Evolutionary conservation across 1,140 invertebrate genomes (phyloP).

Genomic region (Drosophila seguyi): DNA sequence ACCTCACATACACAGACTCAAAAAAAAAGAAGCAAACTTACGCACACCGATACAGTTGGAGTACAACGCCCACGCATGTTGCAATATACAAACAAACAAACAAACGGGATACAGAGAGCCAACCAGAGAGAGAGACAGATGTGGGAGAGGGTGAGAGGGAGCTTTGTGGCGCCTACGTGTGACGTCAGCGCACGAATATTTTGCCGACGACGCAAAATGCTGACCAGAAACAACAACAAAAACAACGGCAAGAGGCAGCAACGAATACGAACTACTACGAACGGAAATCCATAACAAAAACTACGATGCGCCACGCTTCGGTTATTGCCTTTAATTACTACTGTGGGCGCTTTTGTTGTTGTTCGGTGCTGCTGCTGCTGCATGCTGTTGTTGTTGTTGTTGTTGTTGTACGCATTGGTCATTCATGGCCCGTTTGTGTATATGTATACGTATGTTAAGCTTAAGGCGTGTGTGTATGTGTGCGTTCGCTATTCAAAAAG

Average conservation of each 20-base stretch:
- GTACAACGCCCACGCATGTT: slow-evolving; percentile 72
- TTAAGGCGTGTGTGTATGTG: slow-evolving; percentile 13
- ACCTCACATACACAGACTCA: slow-evolving; percentile 47
- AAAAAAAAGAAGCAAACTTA: slow-evolving; percentile 10
- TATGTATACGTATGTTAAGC: slow-evolving; percentile 18
- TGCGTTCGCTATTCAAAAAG: slow-evolving; percentile 61
- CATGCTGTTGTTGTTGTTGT: slow-evolving; percentile 26
- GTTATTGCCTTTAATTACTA: slow-evolving; percentile 81
- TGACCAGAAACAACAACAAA: slow-evolving; percentile 44
- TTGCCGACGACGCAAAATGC: slow-evolving; percentile 68
- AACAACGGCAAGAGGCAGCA: slow-evolving; percentile 1
- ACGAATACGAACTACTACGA: slow-evolving; percentile 47
- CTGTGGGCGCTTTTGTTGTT: slow-evolving; percentile 41
- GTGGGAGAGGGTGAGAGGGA: slow-evolving; percentile 14
- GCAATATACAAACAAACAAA: slow-evolving; percentile 66
- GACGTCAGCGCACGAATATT: slow-evolving; percentile 71
- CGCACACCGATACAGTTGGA: slow-evolving; percentile 23
- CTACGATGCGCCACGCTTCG: slow-evolving; percentile 79
- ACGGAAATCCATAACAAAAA: slow-evolving; percentile 67
- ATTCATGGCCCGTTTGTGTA: slow-evolving; percentile 63
- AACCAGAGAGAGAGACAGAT: not conserved
- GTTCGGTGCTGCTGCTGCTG: slow-evolving; percentile 6
- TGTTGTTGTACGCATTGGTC: slow-evolving; percentile 67
- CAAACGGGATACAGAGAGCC: slow-evolving; percentile 24
- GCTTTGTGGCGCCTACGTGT: slow-evolving; percentile 66